Base-by-base conservation (phyloP, 2,888 invertebrate genomes). In the Lithophane ornitopus region DNA sequence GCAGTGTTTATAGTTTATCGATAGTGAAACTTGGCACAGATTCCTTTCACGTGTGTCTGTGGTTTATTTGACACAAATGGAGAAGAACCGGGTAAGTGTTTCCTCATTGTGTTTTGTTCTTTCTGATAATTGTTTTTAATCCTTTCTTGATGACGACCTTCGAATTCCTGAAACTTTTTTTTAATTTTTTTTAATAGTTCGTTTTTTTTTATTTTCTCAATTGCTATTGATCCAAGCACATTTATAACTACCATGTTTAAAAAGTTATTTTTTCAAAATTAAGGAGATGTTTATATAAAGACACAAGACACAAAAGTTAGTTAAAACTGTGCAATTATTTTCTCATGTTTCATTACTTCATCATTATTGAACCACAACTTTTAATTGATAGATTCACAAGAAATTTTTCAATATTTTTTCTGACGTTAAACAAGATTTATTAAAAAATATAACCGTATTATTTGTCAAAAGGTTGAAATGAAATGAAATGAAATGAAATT, bases 1-100 rank as follows among this genome's bases (percentile, higher is more conserved):
- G 11, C 19, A n/a, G 39, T 70, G 34, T 76, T 66, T 44, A 54
- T 67, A 28, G 62, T 28, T 44, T 68, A 81, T 76, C 69, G 76
- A 87, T 61, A 81, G 88, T 88, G 85, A 81, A 86, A 84, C 76
- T 80, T 71, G 66, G 67, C 66, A 58, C 22, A 65, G 34, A 76
- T 72, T 66, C 34, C 22, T 58, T 70, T 77, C 39, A 39, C 49
- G 56, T 39, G 72, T 69, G 52, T 26, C 41, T 70, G 70, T 61
- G 22, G 58, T 77, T 71, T 69, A 39, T n/a, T 76, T 72, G 61
- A 76, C 70, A 54, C 28, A 62, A 62, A 75, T 81, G 69, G 28
- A 26, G 28, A 46, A 66, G 44, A 70, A 69, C 12, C 49, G 16
- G 12, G 81, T 74, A 58, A 61, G 81, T 59, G 41, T 58, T 69